Base-by-base conservation (phyloP, 2,888 invertebrate genomes). In the Drosophila stalkeri region DNA sequence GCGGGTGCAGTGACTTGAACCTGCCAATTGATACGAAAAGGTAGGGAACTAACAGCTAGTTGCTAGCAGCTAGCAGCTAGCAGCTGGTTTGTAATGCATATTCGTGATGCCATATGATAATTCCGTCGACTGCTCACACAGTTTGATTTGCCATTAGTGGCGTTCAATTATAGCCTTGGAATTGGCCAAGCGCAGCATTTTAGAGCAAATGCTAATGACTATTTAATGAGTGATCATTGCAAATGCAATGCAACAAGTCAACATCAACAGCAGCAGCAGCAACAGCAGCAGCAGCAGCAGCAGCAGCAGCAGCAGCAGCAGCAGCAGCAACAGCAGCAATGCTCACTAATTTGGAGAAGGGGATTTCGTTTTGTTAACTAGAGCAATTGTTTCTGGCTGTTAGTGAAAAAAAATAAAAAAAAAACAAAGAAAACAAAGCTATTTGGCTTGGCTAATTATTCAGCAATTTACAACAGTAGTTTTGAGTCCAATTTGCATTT, bases 91-190 rank as follows among this genome's bases (percentile, higher is more conserved):
- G 39, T 68, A 77, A 77, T 77, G 64, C 74, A 78, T 63, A 77
- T 78, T 80, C 78, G 78, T 78, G 80, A 23, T 65, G 56, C 56
- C 65, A 49, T 78, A 78, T 78, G 76, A 65, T 80, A 78, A 78
- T 78, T 61, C 27, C n/a, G 33, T 35, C 20, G 20, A 23, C 56
- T 47, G 64, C 52, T 18, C 35, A 31, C 49, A 56, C 49, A 56
- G 33, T 77, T 78, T 77, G 77, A 77, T 77, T 77, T 77, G 70
- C 70, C 64, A 77, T 78, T 77, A 77, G 57, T 60, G 64, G 31
- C 60, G 55, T 80, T 69, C 66, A 85, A 77, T 77, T 85, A 72
- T 74, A 72, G 72, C 64, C 77, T 65, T 60, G 55, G 44, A 78
- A 59, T 78, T 78, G 74, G 55, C 80, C 80, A 72, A 82, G 77